These are phyloP conservation scores for Amia ocellicauda DNA, from an alignment of 2,113 vertebrate species.

Conservation along the genomic window DNA sequence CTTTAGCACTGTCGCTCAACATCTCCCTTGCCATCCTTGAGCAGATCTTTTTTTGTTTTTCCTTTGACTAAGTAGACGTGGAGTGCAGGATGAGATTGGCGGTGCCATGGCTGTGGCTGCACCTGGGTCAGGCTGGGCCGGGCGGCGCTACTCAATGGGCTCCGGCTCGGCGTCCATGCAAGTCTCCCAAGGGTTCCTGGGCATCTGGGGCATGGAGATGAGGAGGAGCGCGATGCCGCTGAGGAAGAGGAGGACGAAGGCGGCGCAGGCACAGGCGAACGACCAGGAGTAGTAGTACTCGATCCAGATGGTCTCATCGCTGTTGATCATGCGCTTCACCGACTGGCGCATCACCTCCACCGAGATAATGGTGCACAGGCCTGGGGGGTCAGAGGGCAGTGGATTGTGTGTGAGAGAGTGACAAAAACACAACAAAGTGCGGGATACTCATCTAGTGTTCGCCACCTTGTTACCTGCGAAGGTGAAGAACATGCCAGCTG, in stretches of 20 bases:
- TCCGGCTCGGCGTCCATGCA: slow-evolving; percentile 95
- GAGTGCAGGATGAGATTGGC: too few species aligned
- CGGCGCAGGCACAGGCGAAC: slow-evolving; percentile 82
- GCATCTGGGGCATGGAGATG: slow-evolving; percentile 92
- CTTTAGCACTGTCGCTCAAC: too few species aligned
- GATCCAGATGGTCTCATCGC: slow-evolving; percentile 86
- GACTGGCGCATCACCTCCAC: slow-evolving; percentile 96
- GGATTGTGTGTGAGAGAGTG: not conserved
- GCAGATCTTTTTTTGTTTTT: too few species aligned
- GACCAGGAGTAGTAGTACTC: slow-evolving; percentile 88
- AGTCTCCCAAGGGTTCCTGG: slow-evolving; percentile 93
- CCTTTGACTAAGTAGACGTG: too few species aligned
- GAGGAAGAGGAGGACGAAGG: slow-evolving; percentile 85
- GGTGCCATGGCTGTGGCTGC: too few species aligned
- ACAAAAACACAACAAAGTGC: too few species aligned
- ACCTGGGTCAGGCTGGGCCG: too few species aligned
- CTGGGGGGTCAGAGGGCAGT: slow-evolving; percentile 52
- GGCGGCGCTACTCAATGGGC: slow-evolving; percentile 53
- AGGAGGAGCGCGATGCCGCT: slow-evolving; percentile 79
- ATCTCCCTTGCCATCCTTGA: too few species aligned
- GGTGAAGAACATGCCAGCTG: slow-evolving; percentile 88
- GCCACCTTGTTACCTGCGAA: slow-evolving; percentile 83
- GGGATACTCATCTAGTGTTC: too few species aligned
- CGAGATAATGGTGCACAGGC: slow-evolving; percentile 87
- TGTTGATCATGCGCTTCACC: slow-evolving; percentile 91